Base-by-base conservation (phyloP, 2,797 vertebrate genomes). In the Acanthopagrus latus region DNA sequence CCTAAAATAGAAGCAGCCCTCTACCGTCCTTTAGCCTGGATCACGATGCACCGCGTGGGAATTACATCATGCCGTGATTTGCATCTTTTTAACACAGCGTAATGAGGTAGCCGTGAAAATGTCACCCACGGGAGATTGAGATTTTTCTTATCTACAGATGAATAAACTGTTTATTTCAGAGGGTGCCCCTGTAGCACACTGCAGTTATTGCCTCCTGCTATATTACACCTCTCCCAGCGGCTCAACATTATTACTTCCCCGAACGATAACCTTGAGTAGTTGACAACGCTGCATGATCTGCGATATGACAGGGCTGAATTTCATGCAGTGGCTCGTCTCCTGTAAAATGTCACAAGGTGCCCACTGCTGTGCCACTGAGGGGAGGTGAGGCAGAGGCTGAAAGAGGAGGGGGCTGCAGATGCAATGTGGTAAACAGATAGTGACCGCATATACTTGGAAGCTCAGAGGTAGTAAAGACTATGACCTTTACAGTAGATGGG, bases 401-500 rank as follows among this genome's bases (percentile, higher is more conserved):
- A 48, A 65, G 50, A 58, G 55, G 43, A 16, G 62, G 62, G 46
- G 64, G 16, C 2, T 66, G 38, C 25, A 48, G 41, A 80, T 70
- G 78, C 60, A 69, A 16, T 59, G 71, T 38, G 74, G 70, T 63
- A 60, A 72, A 80, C 14, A 74, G 79, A 83, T 52, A 57, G 64
- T 12, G 17, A 77, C 20, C 58, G 27, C 55, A 59, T 46, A 67
- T 80, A 63, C 66, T 67, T 47, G 50, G 72, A 72, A 51, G 66
- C 76, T 57, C 66, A 64, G 52, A 67, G 65, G 64, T 83, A 83
- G 88, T 78, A 65, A 88, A 74, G 79, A 90, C 82, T 65, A 0
- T 88, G 89, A 93, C 93, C 91, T 94, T 94, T 93, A 88, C 83
- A 83, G 84, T 64, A 68, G 78, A 81, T 66, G 60, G 64, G 79